phyloP scores from a whole-genome alignment of 2,888 invertebrate species.

The Erynnis tages region DNA sequence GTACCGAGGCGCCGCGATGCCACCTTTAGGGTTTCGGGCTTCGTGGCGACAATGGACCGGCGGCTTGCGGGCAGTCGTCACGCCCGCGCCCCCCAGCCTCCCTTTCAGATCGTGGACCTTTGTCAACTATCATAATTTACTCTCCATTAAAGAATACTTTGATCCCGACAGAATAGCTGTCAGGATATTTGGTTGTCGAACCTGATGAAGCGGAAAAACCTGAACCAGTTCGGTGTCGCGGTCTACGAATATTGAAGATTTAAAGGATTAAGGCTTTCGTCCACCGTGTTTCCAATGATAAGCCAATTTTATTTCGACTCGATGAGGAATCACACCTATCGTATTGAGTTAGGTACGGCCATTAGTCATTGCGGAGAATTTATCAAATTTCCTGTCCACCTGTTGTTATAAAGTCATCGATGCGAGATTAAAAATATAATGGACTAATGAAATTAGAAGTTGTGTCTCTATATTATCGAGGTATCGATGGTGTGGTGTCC shows the following conservation, averaged over 20 bases:
- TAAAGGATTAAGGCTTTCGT: not conserved
- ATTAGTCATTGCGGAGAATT: not conserved
- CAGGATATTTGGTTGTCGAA: conserved; percentile 17
- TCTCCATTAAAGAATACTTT: conserved; percentile 32
- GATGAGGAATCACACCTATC: no score
- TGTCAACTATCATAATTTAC: conserved; percentile 34
- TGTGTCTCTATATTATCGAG: not conserved
- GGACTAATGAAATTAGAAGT: not conserved
- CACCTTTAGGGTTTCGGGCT: conserved; percentile 33
- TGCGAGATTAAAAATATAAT: not conserved
- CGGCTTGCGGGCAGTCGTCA: conserved; percentile 25
- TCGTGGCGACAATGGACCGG: conserved; percentile 21
- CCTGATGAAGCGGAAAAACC: conserved; percentile 14
- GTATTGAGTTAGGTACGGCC: no score
- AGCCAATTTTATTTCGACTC: no score
- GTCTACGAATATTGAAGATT: conserved; percentile 10
- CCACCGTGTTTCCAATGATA: no score
- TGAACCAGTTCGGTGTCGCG: conserved; percentile 12
- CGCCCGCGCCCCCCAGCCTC: conserved; percentile 29
- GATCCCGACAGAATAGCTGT: conserved; percentile 17
- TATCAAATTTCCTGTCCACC: not conserved
- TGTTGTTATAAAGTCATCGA: not conserved
- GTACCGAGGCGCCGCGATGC: conserved; percentile 61
- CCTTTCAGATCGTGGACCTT: conserved; percentile 51
- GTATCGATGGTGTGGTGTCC: not conserved